A percentile compares a stretch with the other conserved stretches of the same genome.
Evolutionary conservation across 2,888 invertebrate species (phyloP).

Genomic region (Selenia dentaria): DNA sequence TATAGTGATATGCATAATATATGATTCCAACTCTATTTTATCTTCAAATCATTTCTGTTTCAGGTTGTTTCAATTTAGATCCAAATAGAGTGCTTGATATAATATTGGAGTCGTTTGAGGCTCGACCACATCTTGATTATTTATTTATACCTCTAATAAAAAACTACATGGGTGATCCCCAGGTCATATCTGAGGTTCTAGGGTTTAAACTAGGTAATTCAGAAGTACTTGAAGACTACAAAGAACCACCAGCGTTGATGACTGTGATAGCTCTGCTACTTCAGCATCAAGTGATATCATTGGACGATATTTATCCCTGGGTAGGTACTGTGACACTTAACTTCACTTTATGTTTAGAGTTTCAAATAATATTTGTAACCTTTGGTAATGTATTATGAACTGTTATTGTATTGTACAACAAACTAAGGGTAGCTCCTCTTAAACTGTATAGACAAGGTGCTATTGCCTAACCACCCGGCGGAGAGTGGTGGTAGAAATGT

Average conservation of each 20-base stretch:
- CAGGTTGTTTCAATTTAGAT: constrained; percentile 99
- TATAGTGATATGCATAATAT: too few relatives aligned
- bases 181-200: constrained; percentile 95
- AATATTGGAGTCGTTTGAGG: constrained; percentile 98
- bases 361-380: too few relatives aligned
- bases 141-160: constrained; percentile 93
- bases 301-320: constrained; percentile 96
- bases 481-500: too few relatives aligned
- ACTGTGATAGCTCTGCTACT: constrained; percentile 95
- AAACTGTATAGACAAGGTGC: too few relatives aligned
- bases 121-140: constrained; percentile 89
- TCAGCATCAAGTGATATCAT: constrained; percentile 92
- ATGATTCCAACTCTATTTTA: too few relatives aligned
- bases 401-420: too few relatives aligned
- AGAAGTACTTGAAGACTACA: constrained; percentile 81
- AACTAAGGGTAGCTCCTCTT: too few relatives aligned
- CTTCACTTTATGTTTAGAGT: too few relatives aligned
- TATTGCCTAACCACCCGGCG: too few relatives aligned
- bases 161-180: constrained; percentile 93
- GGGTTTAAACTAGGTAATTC: constrained; percentile 95
- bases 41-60: constrained; percentile 38
- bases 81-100: constrained; percentile 98
- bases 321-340: constrained; percentile 86
- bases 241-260: constrained; percentile 93
- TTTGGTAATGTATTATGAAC: too few relatives aligned